These are phyloP conservation scores for Chrysolina oricalcia DNA, from an alignment of 2,888 invertebrate genomes.

Conservation along the genomic window DNA sequence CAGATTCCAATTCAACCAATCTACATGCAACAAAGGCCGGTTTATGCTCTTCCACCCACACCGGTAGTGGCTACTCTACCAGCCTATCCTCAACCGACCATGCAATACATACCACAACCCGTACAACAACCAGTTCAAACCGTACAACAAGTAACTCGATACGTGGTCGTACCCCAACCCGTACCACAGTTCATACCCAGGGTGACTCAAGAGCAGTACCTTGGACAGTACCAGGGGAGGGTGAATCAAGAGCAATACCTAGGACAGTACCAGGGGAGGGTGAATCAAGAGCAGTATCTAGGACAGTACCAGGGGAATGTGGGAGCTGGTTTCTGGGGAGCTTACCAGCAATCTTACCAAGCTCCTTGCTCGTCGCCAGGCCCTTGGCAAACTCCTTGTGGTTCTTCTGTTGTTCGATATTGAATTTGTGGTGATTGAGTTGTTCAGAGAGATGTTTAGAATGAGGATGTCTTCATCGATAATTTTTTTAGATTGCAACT, in stretches of 20 bases:
- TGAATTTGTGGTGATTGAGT: background rate
- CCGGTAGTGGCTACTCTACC: background rate
- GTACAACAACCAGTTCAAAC: background rate
- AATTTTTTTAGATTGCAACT: too few relatives aligned
- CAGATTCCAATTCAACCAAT: background rate
- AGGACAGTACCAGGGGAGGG: background rate
- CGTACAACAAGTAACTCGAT: background rate
- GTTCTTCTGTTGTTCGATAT: constrained; percentile 1
- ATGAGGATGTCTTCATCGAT: background rate
- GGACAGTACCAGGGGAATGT: background rate
- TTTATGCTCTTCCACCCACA: background rate
- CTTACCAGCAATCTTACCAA: background rate
- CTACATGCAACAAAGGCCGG: background rate
- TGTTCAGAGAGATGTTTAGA: too few relatives aligned
- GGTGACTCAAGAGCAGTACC: background rate
- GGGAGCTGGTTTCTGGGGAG: background rate
- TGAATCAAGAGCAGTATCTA: background rate
- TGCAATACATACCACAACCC: too few relatives aligned
- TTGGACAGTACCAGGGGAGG: background rate
- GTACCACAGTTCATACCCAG: background rate
- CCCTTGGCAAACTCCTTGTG: background rate
- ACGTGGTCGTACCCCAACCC: background rate
- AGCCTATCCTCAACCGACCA: background rate
- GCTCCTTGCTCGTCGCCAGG: background rate
- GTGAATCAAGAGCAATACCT: background rate